These are phyloP conservation scores for Drosophila falleni DNA, from an alignment of 2,888 invertebrate species.

Conservation along the genomic window DNA sequence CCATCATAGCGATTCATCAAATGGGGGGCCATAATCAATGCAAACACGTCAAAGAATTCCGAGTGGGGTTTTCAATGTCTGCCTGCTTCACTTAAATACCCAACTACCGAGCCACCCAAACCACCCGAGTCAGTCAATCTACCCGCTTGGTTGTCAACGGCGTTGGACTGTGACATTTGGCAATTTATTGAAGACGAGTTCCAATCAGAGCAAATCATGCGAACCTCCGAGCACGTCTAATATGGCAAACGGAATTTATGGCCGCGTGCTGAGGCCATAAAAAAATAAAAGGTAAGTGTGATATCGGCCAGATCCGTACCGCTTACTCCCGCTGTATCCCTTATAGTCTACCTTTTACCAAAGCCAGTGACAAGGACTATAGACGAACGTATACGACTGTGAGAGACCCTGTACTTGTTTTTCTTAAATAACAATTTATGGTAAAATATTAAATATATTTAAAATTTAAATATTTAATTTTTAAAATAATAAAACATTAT, in stretches of 20 bases:
- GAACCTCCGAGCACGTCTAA: constrained; percentile 60
- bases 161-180: constrained; percentile 73
- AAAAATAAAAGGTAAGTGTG: constrained; percentile 81
- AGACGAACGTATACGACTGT: not conserved
- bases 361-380: not conserved
- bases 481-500: too few relatives aligned
- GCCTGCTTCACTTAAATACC: not conserved
- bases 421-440: not conserved
- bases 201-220: constrained; percentile 80
- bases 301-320: constrained; percentile 62
- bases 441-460: too few relatives aligned
- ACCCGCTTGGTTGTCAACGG: constrained; percentile 51
- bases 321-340: not conserved
- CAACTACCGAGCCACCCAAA: not conserved
- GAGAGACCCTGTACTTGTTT: not conserved
- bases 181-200: constrained; percentile 78
- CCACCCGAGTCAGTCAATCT: not conserved
- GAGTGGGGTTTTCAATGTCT: constrained; percentile 12
- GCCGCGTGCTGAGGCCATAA: constrained; percentile 65
- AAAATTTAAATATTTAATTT: too few relatives aligned
- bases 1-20: constrained; percentile 45
- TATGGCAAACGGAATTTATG: constrained; percentile 77
- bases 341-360: not conserved
- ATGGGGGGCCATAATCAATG: constrained; percentile 60
- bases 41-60: constrained; percentile 70